A percentile compares a stretch with the other conserved stretches of the same genome.
These are phyloP conservation scores for Brachionus rubens DNA, from an alignment of 1,140 invertebrate species.

Conservation along the genomic window DNA sequence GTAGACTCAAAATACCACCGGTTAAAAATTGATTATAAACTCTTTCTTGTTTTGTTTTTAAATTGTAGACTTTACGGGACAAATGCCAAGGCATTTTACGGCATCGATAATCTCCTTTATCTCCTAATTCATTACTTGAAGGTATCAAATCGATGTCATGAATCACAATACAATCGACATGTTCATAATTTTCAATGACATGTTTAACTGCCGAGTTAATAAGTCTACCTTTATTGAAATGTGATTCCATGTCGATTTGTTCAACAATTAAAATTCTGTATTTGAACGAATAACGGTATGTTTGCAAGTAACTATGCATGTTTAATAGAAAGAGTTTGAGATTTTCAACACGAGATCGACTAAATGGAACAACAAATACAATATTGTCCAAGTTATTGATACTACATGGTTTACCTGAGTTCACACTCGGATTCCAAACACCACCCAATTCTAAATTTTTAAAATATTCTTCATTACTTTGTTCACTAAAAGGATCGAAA, in stretches of 20 bases:
- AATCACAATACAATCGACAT: conserved; percentile 80
- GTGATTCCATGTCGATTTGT: conserved; percentile 10
- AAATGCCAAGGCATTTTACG: conserved; percentile 45
- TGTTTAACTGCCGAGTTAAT: conserved; percentile 9
- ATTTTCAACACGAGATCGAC: conserved; percentile 17
- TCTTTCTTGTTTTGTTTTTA: neutral
- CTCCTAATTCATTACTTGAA: conserved; percentile 79
- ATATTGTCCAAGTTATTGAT: conserved; percentile 18
- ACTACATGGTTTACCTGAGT: neutral
- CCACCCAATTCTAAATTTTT: conserved; percentile 31
- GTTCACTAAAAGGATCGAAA: conserved; percentile 18
- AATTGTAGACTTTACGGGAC: conserved; percentile 9
- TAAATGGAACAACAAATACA: conserved; percentile 39
- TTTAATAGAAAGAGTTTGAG: conserved; percentile 40
- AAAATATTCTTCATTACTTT: neutral
- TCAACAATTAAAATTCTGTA: conserved; percentile 42
- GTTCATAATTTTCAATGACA: neutral
- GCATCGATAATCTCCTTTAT: conserved; percentile 37
- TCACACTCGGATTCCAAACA: neutral
- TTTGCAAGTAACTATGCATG: conserved; percentile 36
- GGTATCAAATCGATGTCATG: conserved; percentile 91
- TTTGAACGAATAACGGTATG: neutral
- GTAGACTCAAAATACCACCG: conserved; percentile 47
- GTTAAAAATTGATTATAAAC: conserved; percentile 38
- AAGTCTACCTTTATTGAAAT: conserved; percentile 44